Conservation (phyloP, 2,888 invertebrate species). For the Calameuta filiformis region DNA sequence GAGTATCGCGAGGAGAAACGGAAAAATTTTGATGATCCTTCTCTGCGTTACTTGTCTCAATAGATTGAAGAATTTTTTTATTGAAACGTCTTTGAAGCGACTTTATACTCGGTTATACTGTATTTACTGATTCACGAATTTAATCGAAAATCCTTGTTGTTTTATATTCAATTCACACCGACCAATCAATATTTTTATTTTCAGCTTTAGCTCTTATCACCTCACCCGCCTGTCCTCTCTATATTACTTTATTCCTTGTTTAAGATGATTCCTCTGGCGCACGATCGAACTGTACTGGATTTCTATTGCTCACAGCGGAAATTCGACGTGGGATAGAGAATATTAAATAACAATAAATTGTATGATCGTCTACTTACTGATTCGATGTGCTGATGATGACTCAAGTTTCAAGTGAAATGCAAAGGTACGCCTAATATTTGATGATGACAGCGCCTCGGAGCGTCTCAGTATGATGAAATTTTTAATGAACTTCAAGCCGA, state of each 20-base stretch:
- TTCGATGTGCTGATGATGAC: not conserved
- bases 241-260: not conserved
- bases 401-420: not conserved
- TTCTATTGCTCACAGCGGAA: not conserved
- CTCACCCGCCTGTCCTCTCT: no score
- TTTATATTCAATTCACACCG: not conserved
- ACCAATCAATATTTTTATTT: not conserved
- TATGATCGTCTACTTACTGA: not conserved
- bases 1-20: not conserved
- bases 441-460: not conserved
- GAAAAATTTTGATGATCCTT: not conserved
- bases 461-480: not conserved
- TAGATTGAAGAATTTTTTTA: not conserved
- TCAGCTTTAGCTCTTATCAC: not conserved
- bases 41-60: not conserved
- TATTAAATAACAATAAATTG: not conserved
- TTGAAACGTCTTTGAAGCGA: not conserved
- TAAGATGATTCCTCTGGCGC: not conserved
- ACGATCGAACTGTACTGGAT: not conserved
- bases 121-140: not conserved
- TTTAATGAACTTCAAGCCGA: not conserved
- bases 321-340: not conserved
- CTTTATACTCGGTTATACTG: not conserved
- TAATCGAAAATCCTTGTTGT: not conserved
- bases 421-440: not conserved